Base-by-base conservation (phyloP, 30 jellyfish, hydroid and myxozoan species). In the Clytia hemisphaerica region DNA sequence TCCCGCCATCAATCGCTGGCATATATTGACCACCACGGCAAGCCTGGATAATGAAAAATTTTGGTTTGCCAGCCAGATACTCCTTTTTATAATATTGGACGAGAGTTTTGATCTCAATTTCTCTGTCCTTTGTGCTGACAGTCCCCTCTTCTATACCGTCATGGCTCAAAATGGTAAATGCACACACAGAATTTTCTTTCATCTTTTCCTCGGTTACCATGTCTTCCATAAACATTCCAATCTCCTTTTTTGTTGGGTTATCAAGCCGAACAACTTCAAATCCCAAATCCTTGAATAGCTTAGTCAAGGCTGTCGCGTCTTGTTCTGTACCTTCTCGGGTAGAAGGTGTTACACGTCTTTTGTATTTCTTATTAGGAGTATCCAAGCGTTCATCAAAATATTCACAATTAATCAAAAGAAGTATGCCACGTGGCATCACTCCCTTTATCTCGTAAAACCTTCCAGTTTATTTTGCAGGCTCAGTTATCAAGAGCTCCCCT, bases 271-370 rank as follows among this genome's bases (percentile, higher is more conserved):
- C 54, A 19, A 77, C 60, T 5, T 25, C 10, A 38, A 81, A 84
- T 3, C 79, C 83, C 5, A 59, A 40, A 18, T 68, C 71, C 29
- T 72, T 76, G 51, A 77, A 84, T 28, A 61, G 44, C 16, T 12
- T 27, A 24, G 26, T 29, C 46, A 84, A 29, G 21, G 61, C 83
- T 72, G 42, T 37, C 15, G 50, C 80, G 34, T 84, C 95, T 24
- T 48, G 38, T 19, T 58, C 68, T 0, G 95, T 69, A 6, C 95
- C 94, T n/a, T n/a, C n/a, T n/a, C n/a, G n/a, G n/a, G n/a, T n/a
- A n/a, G n/a, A n/a, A n/a, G n/a, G n/a, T n/a, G n/a, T n/a, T n/a
- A n/a, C n/a, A n/a, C n/a, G n/a, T n/a, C n/a, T n/a, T n/a, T n/a
- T n/a, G n/a, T n/a, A n/a, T n/a, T n/a, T n/a, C n/a, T n/a, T n/a